Evolutionary conservation across 2,888 invertebrate species (phyloP).

Genomic region (Lasioglossum vierecki): DNA sequence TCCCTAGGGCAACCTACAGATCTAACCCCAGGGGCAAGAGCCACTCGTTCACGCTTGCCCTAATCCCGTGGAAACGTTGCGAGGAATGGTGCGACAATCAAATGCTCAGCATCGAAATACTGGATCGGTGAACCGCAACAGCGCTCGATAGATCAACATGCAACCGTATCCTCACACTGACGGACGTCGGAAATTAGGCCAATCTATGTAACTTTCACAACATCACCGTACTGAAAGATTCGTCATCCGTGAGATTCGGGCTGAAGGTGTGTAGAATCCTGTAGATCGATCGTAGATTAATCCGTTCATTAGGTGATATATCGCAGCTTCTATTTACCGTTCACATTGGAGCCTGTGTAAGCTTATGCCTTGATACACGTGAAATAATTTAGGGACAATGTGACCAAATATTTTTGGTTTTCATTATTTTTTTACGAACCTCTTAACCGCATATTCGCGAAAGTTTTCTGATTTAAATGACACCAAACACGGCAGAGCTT

Average conservation of each 20-base stretch:
- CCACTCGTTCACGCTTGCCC: not conserved
- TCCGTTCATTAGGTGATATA: not conserved
- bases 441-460: not conserved
- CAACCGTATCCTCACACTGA: not conserved
- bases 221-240: not conserved
- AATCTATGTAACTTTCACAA: constrained; percentile 28
- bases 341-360: not conserved
- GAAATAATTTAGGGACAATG: not conserved
- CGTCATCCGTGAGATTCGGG: not conserved
- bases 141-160: not conserved
- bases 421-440: not conserved
- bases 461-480: not conserved
- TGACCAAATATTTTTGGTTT: not conserved
- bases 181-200: constrained; percentile 19
- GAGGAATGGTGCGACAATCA: not conserved
- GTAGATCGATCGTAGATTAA: constrained; percentile 11
- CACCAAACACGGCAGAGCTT: not conserved
- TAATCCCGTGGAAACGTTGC: not conserved
- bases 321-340: not conserved
- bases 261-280: not conserved
- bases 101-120: not conserved
- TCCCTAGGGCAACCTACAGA: not conserved
- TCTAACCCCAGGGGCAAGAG: not conserved
- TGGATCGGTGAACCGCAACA: not conserved
- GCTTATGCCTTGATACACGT: not conserved